phyloP scores from a whole-genome alignment of 2,888 invertebrate genomes.

The Caenorhabditis sp. region DNA sequence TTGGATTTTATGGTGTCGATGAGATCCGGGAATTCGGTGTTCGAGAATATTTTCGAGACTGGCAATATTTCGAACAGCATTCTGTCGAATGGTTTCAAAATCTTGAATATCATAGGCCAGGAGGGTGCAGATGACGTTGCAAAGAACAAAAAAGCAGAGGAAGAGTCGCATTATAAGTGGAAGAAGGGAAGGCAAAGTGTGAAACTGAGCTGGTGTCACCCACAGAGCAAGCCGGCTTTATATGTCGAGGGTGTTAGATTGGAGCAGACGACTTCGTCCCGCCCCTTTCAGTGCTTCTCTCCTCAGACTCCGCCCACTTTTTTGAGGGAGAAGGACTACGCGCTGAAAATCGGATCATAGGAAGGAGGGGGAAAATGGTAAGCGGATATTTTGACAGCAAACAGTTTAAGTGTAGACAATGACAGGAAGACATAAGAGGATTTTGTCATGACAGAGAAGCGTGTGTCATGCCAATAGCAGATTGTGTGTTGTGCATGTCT shows the following conservation, averaged over 20 bases:
- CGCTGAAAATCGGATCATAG: conserved; percentile 15
- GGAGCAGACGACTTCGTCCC: conserved; percentile 29
- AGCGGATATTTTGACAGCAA: conserved; percentile 41
- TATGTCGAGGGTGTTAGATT: conserved; percentile 60
- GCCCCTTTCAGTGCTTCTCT: conserved; percentile 54
- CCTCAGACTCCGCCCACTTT: conserved; percentile 40
- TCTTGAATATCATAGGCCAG: conserved; percentile 51
- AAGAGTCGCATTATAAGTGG: conserved; percentile 31
- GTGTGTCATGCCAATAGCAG: conserved; percentile 30
- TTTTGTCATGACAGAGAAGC: conserved; percentile 47
- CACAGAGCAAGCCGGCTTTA: conserved; percentile 53
- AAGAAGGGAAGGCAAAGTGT: conserved; percentile 2
- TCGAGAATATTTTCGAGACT: conserved; percentile 55
- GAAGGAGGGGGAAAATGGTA: conserved; percentile 5
- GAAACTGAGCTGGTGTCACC: conserved; percentile 50
- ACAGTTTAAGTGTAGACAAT: conserved; percentile 21
- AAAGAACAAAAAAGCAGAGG: conserved; percentile 41
- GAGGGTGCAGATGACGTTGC: conserved; percentile 50
- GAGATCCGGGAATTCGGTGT: conserved; percentile 31
- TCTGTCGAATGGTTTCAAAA: conserved; percentile 49
- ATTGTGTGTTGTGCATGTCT: neutral
- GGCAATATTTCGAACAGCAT: conserved; percentile 52
- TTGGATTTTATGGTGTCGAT: conserved; percentile 38
- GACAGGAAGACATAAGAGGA: conserved; percentile 29
- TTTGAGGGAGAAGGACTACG: neutral